These are phyloP conservation scores for Echiichthys vipera DNA, from an alignment of 2,797 vertebrate genomes.

Conservation along the genomic window DNA sequence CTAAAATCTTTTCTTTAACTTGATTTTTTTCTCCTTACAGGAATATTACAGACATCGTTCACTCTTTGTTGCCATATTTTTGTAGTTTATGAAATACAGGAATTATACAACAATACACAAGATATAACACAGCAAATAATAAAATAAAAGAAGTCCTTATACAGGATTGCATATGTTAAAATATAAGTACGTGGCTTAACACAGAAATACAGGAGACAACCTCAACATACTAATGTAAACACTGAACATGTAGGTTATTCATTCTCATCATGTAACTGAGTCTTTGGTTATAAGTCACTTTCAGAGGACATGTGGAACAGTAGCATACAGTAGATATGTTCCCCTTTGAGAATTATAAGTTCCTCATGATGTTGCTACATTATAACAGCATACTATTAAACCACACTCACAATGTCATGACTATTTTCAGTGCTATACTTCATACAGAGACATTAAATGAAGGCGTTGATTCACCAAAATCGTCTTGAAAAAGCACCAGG, in stretches of 20 bases:
- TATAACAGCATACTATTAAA: slow-evolving; percentile 14
- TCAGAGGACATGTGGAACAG: slow-evolving; percentile 22
- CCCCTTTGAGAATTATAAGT: slow-evolving; percentile 6
- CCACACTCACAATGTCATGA: not conserved
- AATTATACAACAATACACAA: slow-evolving; percentile 30
- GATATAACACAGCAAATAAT: slow-evolving; percentile 28
- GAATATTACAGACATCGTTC: not conserved
- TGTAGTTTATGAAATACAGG: slow-evolving; percentile 44
- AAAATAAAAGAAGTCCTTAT: slow-evolving; percentile 23
- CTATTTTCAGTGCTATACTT: not conserved
- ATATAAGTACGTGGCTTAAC: slow-evolving; percentile 18
- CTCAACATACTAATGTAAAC: slow-evolving; percentile 26
- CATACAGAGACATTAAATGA: not conserved
- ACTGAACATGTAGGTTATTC: slow-evolving; percentile 36
- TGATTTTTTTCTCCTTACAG: not conserved
- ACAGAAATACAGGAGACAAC: slow-evolving; percentile 10
- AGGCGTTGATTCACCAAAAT: not conserved
- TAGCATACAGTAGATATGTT: slow-evolving; percentile 24
- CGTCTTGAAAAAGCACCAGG: slow-evolving; percentile 35
- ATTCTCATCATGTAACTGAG: slow-evolving; percentile 19
- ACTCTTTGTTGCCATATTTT: slow-evolving; percentile 15
- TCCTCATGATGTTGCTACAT: slow-evolving; percentile 20
- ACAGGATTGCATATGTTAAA: slow-evolving; percentile 55
- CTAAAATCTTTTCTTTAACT: not conserved
- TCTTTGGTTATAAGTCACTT: slow-evolving; percentile 62